These are phyloP conservation scores for Epinephelus coioides DNA, from an alignment of 2,797 vertebrate species.

Conservation along the genomic window DNA sequence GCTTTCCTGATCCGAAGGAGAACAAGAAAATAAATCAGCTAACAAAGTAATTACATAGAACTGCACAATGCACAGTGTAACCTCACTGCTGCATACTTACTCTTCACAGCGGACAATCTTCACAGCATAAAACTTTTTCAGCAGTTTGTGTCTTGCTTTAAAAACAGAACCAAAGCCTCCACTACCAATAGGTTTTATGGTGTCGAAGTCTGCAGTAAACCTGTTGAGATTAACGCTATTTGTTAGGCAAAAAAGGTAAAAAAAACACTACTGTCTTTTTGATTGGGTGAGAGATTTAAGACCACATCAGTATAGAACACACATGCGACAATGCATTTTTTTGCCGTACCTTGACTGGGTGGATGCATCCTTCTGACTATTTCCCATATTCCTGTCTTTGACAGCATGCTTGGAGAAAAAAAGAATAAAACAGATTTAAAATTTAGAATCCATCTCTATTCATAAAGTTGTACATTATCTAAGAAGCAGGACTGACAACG, in stretches of 20 bases:
- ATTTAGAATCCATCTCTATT: too few relatives aligned
- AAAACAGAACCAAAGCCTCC: constrained; percentile 80
- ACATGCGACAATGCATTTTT: not conserved
- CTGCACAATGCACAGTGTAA: not conserved
- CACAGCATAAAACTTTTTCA: constrained; percentile 66
- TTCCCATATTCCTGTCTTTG: not conserved
- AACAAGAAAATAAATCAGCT: not conserved
- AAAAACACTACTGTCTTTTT: not conserved
- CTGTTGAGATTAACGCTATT: constrained; percentile 48
- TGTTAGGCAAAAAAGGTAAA: not conserved
- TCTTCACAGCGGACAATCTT: constrained; percentile 70
- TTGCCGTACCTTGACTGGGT: constrained; percentile 47
- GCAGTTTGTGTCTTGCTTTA: constrained; percentile 66
- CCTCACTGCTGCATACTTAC: constrained; percentile 63
- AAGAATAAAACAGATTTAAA: not conserved
- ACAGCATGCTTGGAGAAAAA: constrained; percentile 11
- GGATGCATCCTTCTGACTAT: not conserved
- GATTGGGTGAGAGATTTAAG: not conserved
- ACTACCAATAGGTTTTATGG: constrained; percentile 48
- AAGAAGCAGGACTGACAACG: too few relatives aligned
- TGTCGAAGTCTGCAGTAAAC: constrained; percentile 68
- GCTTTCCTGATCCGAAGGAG: constrained; percentile 69
- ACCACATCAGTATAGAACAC: not conserved
- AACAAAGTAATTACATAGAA: not conserved
- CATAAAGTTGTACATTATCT: too few relatives aligned